Evolutionary conservation across 2,113 vertebrate species (phyloP), one percentile per base, ranked within the genome.

Genomic region (Oncorhynchus clarkii): DNA sequence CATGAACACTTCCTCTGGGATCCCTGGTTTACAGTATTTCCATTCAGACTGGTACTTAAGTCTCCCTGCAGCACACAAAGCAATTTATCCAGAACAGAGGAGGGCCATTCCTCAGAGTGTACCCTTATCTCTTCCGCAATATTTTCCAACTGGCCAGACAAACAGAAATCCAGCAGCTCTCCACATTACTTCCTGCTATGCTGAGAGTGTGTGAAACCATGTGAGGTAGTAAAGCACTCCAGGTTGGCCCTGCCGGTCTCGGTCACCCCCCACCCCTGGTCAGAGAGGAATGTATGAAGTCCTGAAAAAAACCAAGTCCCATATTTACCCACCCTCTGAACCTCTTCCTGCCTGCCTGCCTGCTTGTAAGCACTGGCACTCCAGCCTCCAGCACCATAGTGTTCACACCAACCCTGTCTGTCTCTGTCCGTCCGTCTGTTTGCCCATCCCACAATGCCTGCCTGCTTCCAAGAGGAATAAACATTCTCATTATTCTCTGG

Each of bases 71-170:
- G 51, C 16, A 18, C 51, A 14, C 51, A 3, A 16, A 54, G 14
- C 13, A 54, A 54, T 54, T 14, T 54, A 16, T 54, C 14, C 51
- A 54, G 14, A 54, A 54, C 51, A 54, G 12, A 54, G 16, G 14
- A 54, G 60, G 24, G 22, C 60, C n/a, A 26, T 64, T 12, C 59
- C n/a, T 62, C 13, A 22, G 39, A 45, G 59, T 22, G 59, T 22
- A 22, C n/a, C 76, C 82, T 87, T 87, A 87, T 87, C 85, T 87
- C 77, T 83, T 79, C 78, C 78, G 48, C 78, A 84, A 74, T 72
- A 70, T 79, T 86, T 82, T 69, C 71, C 78, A 65, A 49, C 72
- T 66, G 24, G 70, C 51, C 34, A 39, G 57, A 72, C 80, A 87
- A 83, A 87, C 82, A 84, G 80, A 78, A 81, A 82, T 82, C 66